Conservation (phyloP, 1,140 invertebrate species). For the Lepeophtheirus salmonis region DNA sequence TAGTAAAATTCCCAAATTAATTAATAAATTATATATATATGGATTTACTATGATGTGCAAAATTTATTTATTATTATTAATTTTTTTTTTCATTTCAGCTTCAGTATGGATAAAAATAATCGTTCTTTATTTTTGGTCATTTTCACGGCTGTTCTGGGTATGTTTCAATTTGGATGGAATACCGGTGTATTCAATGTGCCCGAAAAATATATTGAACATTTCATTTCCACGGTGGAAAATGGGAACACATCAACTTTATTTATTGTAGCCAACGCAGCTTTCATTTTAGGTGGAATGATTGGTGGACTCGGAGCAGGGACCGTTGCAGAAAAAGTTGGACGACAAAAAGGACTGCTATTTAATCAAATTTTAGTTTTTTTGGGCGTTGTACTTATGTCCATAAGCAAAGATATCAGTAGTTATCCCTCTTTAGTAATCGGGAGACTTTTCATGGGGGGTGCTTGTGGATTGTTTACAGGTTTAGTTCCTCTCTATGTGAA, state of each 20-base stretch:
- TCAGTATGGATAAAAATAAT: no score
- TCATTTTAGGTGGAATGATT: constrained; percentile 75
- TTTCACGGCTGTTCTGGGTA: constrained; percentile 53
- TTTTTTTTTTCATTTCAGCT: no score
- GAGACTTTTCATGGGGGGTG: constrained; percentile 58
- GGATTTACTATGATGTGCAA: no score
- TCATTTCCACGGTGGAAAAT: neutral
- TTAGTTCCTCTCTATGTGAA: constrained; percentile 64
- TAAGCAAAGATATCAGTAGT: constrained; percentile 39
- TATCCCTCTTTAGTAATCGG: constrained; percentile 55
- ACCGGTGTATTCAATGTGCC: constrained; percentile 74
- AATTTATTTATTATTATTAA: no score
- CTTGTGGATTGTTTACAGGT: constrained; percentile 62
- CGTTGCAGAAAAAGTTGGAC: constrained; percentile 32
- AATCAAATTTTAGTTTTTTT: constrained; percentile 59
- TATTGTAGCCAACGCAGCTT: constrained; percentile 59
- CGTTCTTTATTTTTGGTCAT: no score
- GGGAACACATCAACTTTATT: constrained; percentile 27
- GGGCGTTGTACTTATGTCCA: constrained; percentile 30
- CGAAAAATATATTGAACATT: constrained; percentile 38
- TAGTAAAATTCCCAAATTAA: no score
- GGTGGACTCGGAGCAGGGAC: constrained; percentile 59
- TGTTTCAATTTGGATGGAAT: constrained; percentile 86
- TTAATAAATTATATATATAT: no score
- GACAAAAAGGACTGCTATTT: constrained; percentile 40